Base-by-base conservation (phyloP, 1,140 invertebrate species). In the Eciton burchellii region DNA sequence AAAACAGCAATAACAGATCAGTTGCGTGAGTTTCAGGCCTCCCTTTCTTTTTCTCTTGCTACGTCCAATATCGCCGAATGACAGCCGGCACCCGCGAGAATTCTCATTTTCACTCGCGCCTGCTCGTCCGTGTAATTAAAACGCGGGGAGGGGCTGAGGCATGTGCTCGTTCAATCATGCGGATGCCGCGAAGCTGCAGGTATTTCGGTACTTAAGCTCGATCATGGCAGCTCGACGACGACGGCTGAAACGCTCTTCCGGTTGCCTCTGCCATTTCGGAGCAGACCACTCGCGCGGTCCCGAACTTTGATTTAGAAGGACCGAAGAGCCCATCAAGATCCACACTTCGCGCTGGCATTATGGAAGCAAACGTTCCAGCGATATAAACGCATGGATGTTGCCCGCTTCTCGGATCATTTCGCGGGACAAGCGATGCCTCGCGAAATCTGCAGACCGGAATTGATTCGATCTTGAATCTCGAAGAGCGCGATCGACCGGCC, bases 231-330 rank as follows among this genome's bases (percentile, higher is more conserved):
- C 21, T 21, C 26, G n/a, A 65, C 59, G 77, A 47, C 6, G 52
- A 74, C 43, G 57, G 66, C 35, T 62, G 56, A 49, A 71, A 63
- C 65, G 66, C 19, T 81, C 77, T 84, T 65, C 19, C 52, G 77
- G 57, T 66, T 24, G 76, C 41, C 35, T 65, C 57, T 16, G 43
- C 45, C 26, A 71, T 65, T 84, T 72, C 52, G 47, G 41, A 35
- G 70, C 21, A 14, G 47, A 66, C 29, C 14, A 47, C 35, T 60
- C 62, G 47, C 59, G 49, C 54, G 26, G 24, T 57, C 45, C 54
- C 16, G 49, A 84, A 81, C 77, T 84, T 84, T 59, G 68, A 84
- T 84, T 81, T 70, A 60, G 41, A 24, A 41, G 52, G 49, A 57
- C 35, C 29, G 14, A 60, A 68, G 21, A 54, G 47, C 54, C 63